A percentile compares a stretch with the other conserved stretches of the same genome.
phyloP scores from a whole-genome alignment of 1,140 invertebrate genomes.

The Eriosoma lanigerum region DNA sequence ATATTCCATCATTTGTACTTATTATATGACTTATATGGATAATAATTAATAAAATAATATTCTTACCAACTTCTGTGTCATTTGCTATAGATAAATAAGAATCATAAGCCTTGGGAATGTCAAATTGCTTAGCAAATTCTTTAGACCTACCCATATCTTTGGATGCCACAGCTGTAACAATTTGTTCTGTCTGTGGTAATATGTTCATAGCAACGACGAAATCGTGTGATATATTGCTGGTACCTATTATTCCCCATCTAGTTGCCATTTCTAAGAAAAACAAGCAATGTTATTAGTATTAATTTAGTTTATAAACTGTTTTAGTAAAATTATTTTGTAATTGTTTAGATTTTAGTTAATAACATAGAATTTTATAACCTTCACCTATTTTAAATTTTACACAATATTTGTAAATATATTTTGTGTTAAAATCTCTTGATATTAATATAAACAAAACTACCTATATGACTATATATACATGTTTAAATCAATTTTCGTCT shows the following conservation, averaged over 20 bases:
- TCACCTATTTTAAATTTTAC: no score
- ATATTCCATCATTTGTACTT: no score
- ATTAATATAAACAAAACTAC: no score
- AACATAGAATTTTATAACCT: no score
- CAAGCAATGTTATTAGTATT: no score
- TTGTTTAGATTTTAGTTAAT: no score
- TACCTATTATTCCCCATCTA: conserved; percentile 37
- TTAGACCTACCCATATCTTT: not conserved
- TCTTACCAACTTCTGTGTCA: conserved; percentile 15
- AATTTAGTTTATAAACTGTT: no score
- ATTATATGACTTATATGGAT: not conserved
- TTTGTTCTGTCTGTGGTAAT: conserved; percentile 19
- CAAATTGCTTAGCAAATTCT: conserved; percentile 27
- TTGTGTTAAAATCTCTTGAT: no score
- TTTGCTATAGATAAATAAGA: conserved; percentile 10
- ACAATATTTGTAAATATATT: no score
- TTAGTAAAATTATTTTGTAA: no score
- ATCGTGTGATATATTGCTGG: conserved; percentile 33
- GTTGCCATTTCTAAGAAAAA: not conserved
- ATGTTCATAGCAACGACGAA: conserved; percentile 9
- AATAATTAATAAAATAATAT: not conserved
- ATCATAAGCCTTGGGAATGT: conserved; percentile 20
- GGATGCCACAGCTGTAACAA: not conserved
- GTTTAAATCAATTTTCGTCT: no score
- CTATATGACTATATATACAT: no score